phyloP scores from a whole-genome alignment of 2,797 vertebrate species.

The Graptemys geographica region DNA sequence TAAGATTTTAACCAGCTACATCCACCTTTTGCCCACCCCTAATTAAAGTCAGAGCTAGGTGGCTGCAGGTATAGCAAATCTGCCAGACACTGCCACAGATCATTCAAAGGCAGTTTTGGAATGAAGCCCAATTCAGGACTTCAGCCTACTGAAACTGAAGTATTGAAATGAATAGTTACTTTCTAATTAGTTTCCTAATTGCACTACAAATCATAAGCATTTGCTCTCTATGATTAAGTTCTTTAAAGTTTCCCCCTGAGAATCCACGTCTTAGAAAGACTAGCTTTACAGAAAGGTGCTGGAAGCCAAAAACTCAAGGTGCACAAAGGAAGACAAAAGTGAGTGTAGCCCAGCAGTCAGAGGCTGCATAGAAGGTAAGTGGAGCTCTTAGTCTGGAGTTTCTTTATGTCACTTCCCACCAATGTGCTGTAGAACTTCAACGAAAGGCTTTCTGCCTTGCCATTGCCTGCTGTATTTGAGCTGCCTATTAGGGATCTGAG shows the following conservation, averaged over 20 bases:
- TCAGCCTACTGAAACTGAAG: neutral
- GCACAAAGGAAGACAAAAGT: neutral
- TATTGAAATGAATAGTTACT: neutral
- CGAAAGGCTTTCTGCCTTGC: slow-evolving; percentile 36
- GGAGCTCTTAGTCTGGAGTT: neutral
- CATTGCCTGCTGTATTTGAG: neutral
- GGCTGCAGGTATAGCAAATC: neutral
- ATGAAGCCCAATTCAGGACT: neutral
- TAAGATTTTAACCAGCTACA: neutral
- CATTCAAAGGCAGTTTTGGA: neutral
- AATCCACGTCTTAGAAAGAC: neutral
- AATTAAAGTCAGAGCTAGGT: neutral
- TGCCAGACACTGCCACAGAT: neutral
- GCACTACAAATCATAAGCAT: neutral
- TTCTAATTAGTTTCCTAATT: neutral
- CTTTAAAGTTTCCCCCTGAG: neutral
- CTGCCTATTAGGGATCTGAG: neutral
- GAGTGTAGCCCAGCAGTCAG: neutral
- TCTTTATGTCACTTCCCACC: neutral
- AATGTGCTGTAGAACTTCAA: neutral
- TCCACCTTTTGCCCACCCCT: neutral
- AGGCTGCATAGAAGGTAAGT: neutral
- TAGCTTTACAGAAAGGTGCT: neutral
- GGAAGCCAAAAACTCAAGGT: neutral
- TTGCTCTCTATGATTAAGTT: neutral